Conservation (phyloP, 2,113 vertebrate genomes). For the Cairina moschata region DNA sequence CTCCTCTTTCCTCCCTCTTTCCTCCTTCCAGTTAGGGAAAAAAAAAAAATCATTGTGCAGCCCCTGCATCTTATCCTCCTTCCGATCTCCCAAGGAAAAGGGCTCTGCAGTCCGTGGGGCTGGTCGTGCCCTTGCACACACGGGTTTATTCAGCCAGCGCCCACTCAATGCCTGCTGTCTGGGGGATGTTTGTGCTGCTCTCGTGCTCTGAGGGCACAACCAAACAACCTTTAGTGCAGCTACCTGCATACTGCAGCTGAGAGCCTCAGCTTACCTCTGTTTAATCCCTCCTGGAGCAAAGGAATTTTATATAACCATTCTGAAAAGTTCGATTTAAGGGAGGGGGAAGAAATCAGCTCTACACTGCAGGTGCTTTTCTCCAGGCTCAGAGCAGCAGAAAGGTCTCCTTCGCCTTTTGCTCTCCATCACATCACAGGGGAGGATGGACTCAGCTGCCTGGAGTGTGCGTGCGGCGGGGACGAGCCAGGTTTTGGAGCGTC, state of each 20-base stretch:
- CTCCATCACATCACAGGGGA: background rate
- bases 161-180: background rate
- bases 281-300: background rate
- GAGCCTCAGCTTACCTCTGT: background rate
- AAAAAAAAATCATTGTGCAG: rapidly evolving
- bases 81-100: background rate
- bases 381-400: background rate
- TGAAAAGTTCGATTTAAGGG: background rate
- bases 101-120: background rate
- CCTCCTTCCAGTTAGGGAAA: background rate
- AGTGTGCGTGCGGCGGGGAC: rapidly evolving
- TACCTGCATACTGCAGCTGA: background rate
- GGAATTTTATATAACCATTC: background rate
- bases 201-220: background rate
- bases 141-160: background rate
- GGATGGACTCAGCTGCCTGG: background rate
- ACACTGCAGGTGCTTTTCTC: background rate
- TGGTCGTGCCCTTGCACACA: background rate
- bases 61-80: background rate
- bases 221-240: background rate
- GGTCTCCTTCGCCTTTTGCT: background rate
- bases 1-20: background rate
- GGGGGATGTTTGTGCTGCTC: background rate
- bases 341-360: background rate
- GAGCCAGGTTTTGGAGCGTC: background rate